Conservation (phyloP, 2,888 invertebrate genomes). For the Sericinus montela region DNA sequence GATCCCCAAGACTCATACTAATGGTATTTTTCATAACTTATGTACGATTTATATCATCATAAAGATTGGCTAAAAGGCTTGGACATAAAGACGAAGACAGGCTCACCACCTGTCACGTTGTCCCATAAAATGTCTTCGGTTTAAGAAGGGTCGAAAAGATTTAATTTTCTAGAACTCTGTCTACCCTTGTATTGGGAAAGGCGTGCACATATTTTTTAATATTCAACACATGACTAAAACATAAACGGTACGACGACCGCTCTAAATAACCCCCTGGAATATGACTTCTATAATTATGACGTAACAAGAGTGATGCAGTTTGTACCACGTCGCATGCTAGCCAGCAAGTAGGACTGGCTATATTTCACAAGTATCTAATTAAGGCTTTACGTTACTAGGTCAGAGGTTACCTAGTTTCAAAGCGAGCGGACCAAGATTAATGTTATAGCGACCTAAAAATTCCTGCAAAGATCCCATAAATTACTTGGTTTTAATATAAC, state of each 20-base stretch:
- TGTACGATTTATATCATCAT: too few relatives aligned
- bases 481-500: not conserved
- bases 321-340: not conserved
- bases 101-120: too few relatives aligned
- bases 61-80: too few relatives aligned
- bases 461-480: not conserved
- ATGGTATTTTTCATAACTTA: too few relatives aligned
- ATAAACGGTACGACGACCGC: not conserved
- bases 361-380: constrained; percentile 11
- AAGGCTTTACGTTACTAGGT: constrained; percentile 5
- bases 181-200: too few relatives aligned
- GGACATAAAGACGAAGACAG: too few relatives aligned
- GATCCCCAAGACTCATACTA: too few relatives aligned
- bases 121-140: too few relatives aligned
- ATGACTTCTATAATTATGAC: not conserved
- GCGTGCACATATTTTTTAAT: too few relatives aligned
- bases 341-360: not conserved
- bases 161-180: too few relatives aligned
- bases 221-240: too few relatives aligned
- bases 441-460: not conserved
- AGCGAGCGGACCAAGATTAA: not conserved
- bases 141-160: too few relatives aligned
- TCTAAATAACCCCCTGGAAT: constrained; percentile 4
- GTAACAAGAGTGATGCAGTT: constrained; percentile 7
- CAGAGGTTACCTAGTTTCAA: constrained; percentile 3